Percentiles rank a stretch among this genome's conserved stretches.
Conservation (phyloP, 2,797 vertebrate genomes). For the Selene dorsalis region DNA sequence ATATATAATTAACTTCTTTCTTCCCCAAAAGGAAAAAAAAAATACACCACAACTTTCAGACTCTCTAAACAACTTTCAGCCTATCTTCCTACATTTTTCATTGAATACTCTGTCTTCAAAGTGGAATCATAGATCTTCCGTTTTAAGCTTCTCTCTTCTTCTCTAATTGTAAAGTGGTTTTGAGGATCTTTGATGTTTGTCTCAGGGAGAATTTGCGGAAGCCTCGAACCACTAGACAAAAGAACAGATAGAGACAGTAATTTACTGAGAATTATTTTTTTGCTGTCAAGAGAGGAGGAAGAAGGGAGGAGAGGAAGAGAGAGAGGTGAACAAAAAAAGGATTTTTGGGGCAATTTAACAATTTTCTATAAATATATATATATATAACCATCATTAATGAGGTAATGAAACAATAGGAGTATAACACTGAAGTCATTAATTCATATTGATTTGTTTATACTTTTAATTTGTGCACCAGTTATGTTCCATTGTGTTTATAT, state of each 20-base stretch:
- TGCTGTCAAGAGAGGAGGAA: slow-evolving; percentile 26
- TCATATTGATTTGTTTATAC: neutral
- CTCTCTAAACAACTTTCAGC: slow-evolving; percentile 53
- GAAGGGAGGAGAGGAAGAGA: neutral
- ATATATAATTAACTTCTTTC: slow-evolving; percentile 61
- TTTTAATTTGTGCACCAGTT: slow-evolving; percentile 7
- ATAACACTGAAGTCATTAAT: neutral
- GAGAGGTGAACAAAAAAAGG: neutral
- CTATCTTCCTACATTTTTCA: slow-evolving; percentile 45
- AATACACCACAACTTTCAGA: slow-evolving; percentile 39
- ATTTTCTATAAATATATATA: slow-evolving; percentile 16
- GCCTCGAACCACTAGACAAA: slow-evolving; percentile 71
- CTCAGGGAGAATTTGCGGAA: slow-evolving; percentile 66
- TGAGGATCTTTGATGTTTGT: slow-evolving; percentile 80
- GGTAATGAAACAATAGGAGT: neutral
- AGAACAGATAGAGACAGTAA: slow-evolving; percentile 62
- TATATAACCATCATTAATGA: slow-evolving; percentile 9
- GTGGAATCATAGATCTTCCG: slow-evolving; percentile 58
- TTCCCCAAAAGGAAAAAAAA: slow-evolving; percentile 48
- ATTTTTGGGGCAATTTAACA: neutral
- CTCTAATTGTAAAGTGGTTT: slow-evolving; percentile 78
- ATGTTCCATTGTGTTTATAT: slow-evolving; percentile 12
- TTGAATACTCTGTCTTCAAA: slow-evolving; percentile 66
- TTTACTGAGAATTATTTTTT: slow-evolving; percentile 63
- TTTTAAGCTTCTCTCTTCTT: slow-evolving; percentile 66